Evolutionary conservation across 2,113 vertebrate genomes (phyloP), one percentile per base, ranked within the genome.

Genomic region (Buteo buteo): DNA sequence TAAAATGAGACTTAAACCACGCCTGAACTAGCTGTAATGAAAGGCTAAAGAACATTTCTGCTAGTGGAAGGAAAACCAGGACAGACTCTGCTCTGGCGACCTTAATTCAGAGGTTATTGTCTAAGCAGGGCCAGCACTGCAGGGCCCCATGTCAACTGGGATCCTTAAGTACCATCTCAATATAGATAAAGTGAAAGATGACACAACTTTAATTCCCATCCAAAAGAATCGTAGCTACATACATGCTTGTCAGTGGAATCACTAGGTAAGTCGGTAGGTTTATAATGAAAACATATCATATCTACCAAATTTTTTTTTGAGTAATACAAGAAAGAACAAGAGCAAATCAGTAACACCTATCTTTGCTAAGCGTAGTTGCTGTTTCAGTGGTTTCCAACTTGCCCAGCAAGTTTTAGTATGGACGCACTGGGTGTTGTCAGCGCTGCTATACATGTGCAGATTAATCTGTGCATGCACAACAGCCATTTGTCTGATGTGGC

Each of bases 401-500:
- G 57, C 78, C 65, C 65, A 69, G 36, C 17, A 87, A 82, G 66
- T 67, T 84, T 82, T 55, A 64, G 47, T 16, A 47, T 1, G 19
- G 91, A 52, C 0, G 0, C 14, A 4, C n/a, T 69, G 89, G 84
- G 44, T 85, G 91, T 40, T 91, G 81, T 95, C 89, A 89, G 84
- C 3, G 0, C 89, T 84, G 84, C 78, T 79, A 40, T 57, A 24
- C 95, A 97, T 18, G 9, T 96, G 96, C 87, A 82, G 84, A 91
- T 82, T 57, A 45, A 88, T 86, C 81, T 76, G 52, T 69, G 81
- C 70, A 16, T 87, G 91, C 93, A 96, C 82, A 79, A 72, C 93
- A 97, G 89, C 81, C 89, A 44, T 36, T 21, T 44, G 34, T 96
- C 94, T 97, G 94, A 96, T 95, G 95, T 96, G 96, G 95, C 57